These are phyloP conservation scores for Pandemis heparana DNA, from an alignment of 2,888 invertebrate species.

Conservation along the genomic window DNA sequence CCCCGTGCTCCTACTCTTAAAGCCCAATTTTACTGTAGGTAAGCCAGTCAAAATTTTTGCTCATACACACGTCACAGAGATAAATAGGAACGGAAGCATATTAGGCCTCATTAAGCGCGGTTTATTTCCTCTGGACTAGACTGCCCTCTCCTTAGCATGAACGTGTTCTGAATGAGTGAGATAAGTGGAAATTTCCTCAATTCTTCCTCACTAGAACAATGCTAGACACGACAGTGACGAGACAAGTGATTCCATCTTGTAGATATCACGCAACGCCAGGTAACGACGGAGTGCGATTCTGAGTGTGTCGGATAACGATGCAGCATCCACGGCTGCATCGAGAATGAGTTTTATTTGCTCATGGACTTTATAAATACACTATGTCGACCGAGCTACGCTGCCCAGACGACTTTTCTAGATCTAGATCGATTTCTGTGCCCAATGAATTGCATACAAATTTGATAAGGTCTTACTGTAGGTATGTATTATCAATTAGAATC, in stretches of 20 bases:
- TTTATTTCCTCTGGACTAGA: slow-evolving; percentile 36
- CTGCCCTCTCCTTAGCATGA: slow-evolving; percentile 21
- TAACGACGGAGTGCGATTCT: not conserved
- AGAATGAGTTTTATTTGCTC: slow-evolving; percentile 13
- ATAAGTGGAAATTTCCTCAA: slow-evolving; percentile 43
- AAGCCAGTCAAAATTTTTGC: not conserved
- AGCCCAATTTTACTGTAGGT: not conserved
- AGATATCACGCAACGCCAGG: slow-evolving; percentile 8
- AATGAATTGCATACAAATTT: not conserved
- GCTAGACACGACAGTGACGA: slow-evolving; percentile 27
- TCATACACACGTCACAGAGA: not conserved
- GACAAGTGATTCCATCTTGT: not conserved
- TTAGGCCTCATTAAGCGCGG: slow-evolving; percentile 38
- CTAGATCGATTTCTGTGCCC: slow-evolving; percentile 8
- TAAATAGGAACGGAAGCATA: slow-evolving; percentile 27
- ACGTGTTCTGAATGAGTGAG: slow-evolving; percentile 38
- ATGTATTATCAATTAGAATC: not conserved
- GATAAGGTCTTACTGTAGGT: not conserved
- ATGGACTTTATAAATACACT: slow-evolving; percentile 13
- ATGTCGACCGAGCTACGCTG: slow-evolving; percentile 7
- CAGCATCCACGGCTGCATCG: not conserved
- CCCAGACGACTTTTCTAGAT: not conserved
- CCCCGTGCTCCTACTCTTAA: not conserved
- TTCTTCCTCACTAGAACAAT: slow-evolving; percentile 28
- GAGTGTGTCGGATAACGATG: not conserved